Evolutionary conservation across 2,888 invertebrate genomes (phyloP), one percentile per base, ranked within the genome.

Genomic region (Lasiommata megera): DNA sequence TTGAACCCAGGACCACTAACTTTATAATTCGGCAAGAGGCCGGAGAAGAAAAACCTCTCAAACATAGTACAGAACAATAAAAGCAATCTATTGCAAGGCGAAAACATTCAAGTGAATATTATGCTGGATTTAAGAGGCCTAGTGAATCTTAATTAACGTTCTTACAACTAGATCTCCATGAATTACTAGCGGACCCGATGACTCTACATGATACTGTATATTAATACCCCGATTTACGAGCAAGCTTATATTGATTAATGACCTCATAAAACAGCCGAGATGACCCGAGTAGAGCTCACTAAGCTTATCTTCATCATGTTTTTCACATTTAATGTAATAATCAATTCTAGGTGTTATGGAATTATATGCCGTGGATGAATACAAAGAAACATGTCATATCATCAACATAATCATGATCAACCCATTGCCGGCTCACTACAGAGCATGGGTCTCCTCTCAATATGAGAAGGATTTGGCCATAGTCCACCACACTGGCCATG

Each of bases 191-290:
- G 14, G 12, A 2, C 44, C 28, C 12, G 23, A 43, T 23, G 43
- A 43, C 43, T 28, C 40, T 18, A 28, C 12, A 28, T 14, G 28
- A 44, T 28, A 28, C 44, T 29, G 44, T 7, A 50, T 61, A 61
- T 58, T 61, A 61, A 56, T 62, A 41, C 56, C 38, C 12, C 54
- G 48, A 64, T 64, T 62, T 64, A 64, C 59, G 56, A 55, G 29
- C 47, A 8, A 16, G 36, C 51, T 56, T 59, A 61, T 62, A 64
- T 62, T 62, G 64, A 65, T 62, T 57, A 57, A 60, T 54, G 62
- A 48, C 44, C 40, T 60, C 58, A 62, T 65, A 62, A 62, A 62
- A 58, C 59, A 6, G 17, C 40, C 40, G 44, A 14, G 28, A 14
- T 44, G 44, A 43, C 23, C 43, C 43, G 12, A 12, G 43, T 43